Base-by-base conservation (phyloP, 2,888 invertebrate genomes). In the Cerceris ruficornis region DNA sequence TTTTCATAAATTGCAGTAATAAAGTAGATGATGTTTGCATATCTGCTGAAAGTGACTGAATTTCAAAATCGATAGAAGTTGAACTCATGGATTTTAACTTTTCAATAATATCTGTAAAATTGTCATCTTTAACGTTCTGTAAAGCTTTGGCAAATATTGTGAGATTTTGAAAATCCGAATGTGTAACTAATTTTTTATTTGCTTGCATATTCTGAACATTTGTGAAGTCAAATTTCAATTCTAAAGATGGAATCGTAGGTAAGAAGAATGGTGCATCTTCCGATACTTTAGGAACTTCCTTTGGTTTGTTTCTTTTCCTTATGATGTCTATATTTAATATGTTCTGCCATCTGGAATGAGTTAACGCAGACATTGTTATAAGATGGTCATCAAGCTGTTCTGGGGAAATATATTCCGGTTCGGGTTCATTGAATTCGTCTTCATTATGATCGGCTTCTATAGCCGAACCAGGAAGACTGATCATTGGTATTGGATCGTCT, bases 251-350 rank as follows among this genome's bases (percentile, higher is more conserved):
- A 70, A 98, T 94, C 0, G 98, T 98, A 0, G 99, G 98, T 65
- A 99, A 93, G 91, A 99, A 99, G 93, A 99, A 99, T 0, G 99
- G 99, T 0, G 98, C 99, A 0, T 96, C 95, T 92, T 97, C 97
- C 0, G 97, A 96, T 1, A 95, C 94, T 88, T 97, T 97, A 0
- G 96, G 94, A 0, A 97, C 95, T 64, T 96, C 95, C 92, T 96
- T 97, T 0, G 99, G 98, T 90, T 97, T 98, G 92, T 99, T 99
- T 80, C 97, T 94, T 86, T 95, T 95, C 91, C 96, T 97, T 1
- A 99, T 97, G 0, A 96, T 92, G 84, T 98, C 98, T 69, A 98
- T 93, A 90, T 97, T 95, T 0, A 98, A 94, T 13, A 99, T 93
- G 92, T 98, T 98, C 80, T 97, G 95, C 99, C 99, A 99, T 85